A percentile compares a stretch with the other conserved stretches of the same genome.
These are phyloP conservation scores for Cyprinodon brontotheroides DNA, from an alignment of 2,113 vertebrate genomes.

Conservation along the genomic window DNA sequence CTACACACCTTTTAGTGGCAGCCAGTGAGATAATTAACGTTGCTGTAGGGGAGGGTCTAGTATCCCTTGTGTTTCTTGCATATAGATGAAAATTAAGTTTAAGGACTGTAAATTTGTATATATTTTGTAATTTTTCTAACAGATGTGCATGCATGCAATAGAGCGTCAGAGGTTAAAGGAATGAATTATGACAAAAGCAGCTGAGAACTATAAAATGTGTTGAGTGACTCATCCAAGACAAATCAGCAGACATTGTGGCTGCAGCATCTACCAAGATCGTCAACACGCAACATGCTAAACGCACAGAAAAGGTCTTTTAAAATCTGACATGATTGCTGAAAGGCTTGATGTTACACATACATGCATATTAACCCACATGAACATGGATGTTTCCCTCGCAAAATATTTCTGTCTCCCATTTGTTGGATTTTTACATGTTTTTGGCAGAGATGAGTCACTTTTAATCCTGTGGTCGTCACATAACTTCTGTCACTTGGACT, in stretches of 20 bases:
- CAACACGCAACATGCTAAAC: conserved; percentile 24
- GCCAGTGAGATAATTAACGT: conserved; percentile 26
- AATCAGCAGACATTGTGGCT: conserved; percentile 41
- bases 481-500: conserved; percentile 51
- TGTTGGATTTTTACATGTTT: conserved; percentile 46
- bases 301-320: conserved; percentile 1
- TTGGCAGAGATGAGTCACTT: conserved; percentile 62
- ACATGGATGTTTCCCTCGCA: conserved; percentile 34
- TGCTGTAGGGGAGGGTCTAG: conserved; percentile 27
- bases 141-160: conserved; percentile 4
- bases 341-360: background rate
- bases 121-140: background rate
- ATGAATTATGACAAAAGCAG: conserved; percentile 43
- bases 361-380: conserved; percentile 2
- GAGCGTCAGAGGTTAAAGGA: conserved; percentile 26
- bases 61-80: background rate
- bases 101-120: background rate
- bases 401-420: conserved; percentile 46
- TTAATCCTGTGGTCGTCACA: conserved; percentile 35
- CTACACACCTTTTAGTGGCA: conserved; percentile 45
- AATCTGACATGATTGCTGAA: conserved; percentile 14
- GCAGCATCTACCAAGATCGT: conserved; percentile 44
- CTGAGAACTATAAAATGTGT: conserved; percentile 53
- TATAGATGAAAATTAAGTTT: background rate
- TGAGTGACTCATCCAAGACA: conserved; percentile 63